Conservation (phyloP, 1,140 invertebrate species). For the Rhizoglyphus robini region DNA sequence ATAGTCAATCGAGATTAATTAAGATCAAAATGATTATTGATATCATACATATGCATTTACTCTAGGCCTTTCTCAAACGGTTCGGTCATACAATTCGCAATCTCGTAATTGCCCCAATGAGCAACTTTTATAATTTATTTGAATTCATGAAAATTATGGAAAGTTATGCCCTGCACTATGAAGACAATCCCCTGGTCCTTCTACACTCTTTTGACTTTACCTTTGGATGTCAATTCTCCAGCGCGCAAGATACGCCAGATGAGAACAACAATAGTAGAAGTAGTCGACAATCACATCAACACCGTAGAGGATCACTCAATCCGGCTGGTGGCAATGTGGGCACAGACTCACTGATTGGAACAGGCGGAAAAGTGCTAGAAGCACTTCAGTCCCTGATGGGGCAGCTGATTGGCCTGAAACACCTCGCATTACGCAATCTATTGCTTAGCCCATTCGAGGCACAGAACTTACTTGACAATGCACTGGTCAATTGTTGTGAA, state of each 20-base stretch:
- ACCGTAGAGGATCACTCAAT: neutral
- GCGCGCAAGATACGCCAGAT: neutral
- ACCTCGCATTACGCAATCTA: slow-evolving; percentile 56
- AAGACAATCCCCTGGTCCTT: slow-evolving; percentile 29
- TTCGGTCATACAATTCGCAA: slow-evolving; percentile 52
- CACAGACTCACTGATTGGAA: slow-evolving; percentile 53
- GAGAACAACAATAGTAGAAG: neutral
- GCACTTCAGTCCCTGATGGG: slow-evolving; percentile 53
- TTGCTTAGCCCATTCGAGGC: slow-evolving; percentile 47
- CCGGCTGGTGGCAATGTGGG: neutral
- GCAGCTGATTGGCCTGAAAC: slow-evolving; percentile 45
- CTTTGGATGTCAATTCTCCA: slow-evolving; percentile 59
- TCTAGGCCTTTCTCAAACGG: slow-evolving; percentile 47
- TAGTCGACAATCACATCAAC: slow-evolving; percentile 17
- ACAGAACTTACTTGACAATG: slow-evolving; percentile 52
- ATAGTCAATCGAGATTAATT: no score
- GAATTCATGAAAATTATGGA: slow-evolving; percentile 67
- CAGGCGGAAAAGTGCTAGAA: slow-evolving; percentile 45
- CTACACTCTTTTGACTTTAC: slow-evolving; percentile 46
- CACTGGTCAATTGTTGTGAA: slow-evolving; percentile 43
- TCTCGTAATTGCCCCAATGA: slow-evolving; percentile 55
- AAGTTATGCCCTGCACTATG: slow-evolving; percentile 48
- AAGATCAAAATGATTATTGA: neutral
- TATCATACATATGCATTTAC: neutral
- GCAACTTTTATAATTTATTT: slow-evolving; percentile 66